phyloP scores from a whole-genome alignment of 2,888 invertebrate species.

The Automeris io region DNA sequence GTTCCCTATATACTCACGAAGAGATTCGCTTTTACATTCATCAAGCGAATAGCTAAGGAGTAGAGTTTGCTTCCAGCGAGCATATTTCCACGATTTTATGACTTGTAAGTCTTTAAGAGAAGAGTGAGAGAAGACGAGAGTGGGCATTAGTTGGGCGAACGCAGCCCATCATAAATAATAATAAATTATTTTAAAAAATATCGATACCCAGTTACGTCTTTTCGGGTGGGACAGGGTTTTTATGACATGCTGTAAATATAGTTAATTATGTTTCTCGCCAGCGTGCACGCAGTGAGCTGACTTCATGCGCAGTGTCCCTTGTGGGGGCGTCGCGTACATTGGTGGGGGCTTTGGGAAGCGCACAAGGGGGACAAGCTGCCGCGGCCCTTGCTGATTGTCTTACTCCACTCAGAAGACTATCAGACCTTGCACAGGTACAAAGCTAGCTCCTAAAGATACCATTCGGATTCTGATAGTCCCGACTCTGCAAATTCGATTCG shows the following conservation, averaged over 20 bases:
- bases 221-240: no score
- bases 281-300: slow-evolving; percentile 86
- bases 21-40: no score
- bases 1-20: no score
- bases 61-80: no score
- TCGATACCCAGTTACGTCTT: neutral
- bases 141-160: no score
- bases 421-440: slow-evolving; percentile 82
- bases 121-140: no score
- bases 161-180: no score
- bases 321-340: slow-evolving; percentile 89
- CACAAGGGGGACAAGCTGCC: slow-evolving; percentile 53
- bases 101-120: no score
- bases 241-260: no score
- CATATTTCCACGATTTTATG: no score
- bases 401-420: slow-evolving; percentile 83
- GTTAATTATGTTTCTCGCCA: slow-evolving; percentile 24
- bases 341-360: slow-evolving; percentile 85
- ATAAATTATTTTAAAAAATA: slow-evolving; percentile 9
- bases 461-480: neutral
- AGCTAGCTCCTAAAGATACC: neutral
- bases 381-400: slow-evolving; percentile 86
- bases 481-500: no score
- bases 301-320: slow-evolving; percentile 86
- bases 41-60: no score